Conservation (phyloP, 2,888 invertebrate species). For the Oscheius myriophilus region DNA sequence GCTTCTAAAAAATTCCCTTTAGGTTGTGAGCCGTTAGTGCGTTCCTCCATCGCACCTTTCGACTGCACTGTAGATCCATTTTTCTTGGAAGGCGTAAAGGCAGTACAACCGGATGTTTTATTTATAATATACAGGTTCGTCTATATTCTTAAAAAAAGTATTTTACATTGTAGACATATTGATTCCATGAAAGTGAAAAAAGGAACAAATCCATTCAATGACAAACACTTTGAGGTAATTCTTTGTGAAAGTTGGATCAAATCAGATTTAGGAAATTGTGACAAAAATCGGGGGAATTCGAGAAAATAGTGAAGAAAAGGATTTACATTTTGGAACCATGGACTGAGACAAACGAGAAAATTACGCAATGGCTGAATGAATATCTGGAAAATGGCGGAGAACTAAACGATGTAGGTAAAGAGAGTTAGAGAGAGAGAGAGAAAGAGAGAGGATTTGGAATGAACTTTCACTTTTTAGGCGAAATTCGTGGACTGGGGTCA, state of each 20-base stretch:
- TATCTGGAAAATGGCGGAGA: too few species aligned
- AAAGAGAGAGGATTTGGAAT: too few species aligned
- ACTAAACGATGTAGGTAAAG: not conserved
- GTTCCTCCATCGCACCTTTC: not conserved
- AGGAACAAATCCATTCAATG: constrained; percentile 22
- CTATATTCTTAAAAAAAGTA: not conserved
- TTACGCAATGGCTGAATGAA: not conserved
- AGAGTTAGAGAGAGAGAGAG: not conserved
- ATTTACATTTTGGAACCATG: constrained; percentile 14
- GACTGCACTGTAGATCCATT: constrained; percentile 1
- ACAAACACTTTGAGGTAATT: constrained; percentile 3
- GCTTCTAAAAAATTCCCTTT: not conserved
- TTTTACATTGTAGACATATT: constrained; percentile 1
- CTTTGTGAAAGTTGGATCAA: not conserved
- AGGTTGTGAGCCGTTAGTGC: constrained; percentile 22
- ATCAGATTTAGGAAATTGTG: not conserved
- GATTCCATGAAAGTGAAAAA: not conserved
- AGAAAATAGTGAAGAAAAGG: constrained; percentile 1
- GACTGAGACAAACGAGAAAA: not conserved
- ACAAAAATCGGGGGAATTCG: not conserved
- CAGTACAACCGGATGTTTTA: constrained; percentile 11
- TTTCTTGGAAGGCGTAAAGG: constrained; percentile 1
- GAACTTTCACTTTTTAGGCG: not conserved
- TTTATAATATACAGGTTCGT: constrained; percentile 2
- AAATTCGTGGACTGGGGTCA: too few species aligned